These are phyloP conservation scores for Brachionichthys hirsutus DNA, from an alignment of 2,113 vertebrate genomes.

Conservation along the genomic window DNA sequence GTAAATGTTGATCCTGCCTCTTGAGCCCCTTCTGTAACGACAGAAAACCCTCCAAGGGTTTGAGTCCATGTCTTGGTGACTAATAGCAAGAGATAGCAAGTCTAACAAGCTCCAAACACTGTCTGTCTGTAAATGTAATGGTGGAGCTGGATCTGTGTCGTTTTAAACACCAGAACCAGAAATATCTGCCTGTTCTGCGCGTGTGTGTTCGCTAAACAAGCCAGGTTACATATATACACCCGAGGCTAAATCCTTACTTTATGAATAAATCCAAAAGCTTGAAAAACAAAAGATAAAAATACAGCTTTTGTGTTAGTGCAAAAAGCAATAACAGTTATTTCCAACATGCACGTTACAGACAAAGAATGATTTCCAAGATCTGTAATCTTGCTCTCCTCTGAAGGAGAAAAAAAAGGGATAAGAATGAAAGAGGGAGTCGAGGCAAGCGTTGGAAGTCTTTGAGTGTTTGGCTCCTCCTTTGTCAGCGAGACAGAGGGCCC, in stretches of 20 bases:
- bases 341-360: background rate
- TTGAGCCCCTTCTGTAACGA: conserved; percentile 55
- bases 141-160: too few species aligned
- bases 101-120: conserved; percentile 9
- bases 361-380: conserved; percentile 19
- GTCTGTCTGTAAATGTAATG: background rate
- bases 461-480: conserved; percentile 63
- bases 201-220: too few species aligned
- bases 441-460: conserved; percentile 58
- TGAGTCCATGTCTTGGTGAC: conserved; percentile 35
- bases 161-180: too few species aligned
- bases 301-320: too few species aligned
- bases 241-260: too few species aligned
- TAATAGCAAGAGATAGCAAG: conserved; percentile 6
- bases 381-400: conserved; percentile 13
- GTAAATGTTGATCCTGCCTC: conserved; percentile 6
- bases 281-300: background rate
- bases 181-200: too few species aligned
- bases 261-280: background rate
- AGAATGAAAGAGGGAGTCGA: conserved; percentile 34
- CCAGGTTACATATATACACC: too few species aligned
- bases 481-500: conserved; percentile 57
- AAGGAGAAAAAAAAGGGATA: background rate
- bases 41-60: conserved; percentile 36
- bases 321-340: too few species aligned